Evolutionary conservation across 2,113 vertebrate genomes (phyloP).

Genomic region (Grallaria varia): DNA sequence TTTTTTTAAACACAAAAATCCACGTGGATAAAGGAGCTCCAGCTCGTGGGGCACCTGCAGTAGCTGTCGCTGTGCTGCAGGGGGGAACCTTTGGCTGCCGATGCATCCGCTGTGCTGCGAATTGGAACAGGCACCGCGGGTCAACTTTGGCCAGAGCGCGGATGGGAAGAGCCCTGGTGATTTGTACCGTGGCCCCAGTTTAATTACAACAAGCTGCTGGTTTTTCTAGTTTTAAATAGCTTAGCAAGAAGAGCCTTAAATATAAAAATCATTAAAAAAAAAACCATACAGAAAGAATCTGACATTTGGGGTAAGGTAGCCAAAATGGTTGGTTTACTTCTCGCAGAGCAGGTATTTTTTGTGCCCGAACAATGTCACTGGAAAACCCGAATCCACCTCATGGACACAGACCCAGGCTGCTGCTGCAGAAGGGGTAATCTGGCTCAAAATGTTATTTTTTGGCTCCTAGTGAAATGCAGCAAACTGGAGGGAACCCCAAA

Average conservation of each 20-base stretch:
- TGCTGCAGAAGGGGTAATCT: background rate
- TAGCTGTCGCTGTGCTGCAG: constrained; percentile 47
- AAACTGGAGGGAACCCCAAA: background rate
- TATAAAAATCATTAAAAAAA: background rate
- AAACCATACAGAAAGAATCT: background rate
- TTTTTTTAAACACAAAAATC: background rate
- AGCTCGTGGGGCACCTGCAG: background rate
- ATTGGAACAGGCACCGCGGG: background rate
- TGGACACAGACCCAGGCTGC: background rate
- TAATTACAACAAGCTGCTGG: background rate
- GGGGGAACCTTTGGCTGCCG: constrained; percentile 59
- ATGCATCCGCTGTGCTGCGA: background rate
- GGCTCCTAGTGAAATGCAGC: background rate
- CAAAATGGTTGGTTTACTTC: background rate
- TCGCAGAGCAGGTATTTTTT: background rate
- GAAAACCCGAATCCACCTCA: background rate
- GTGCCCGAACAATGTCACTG: background rate
- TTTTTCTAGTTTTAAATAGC: background rate
- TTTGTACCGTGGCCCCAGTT: background rate
- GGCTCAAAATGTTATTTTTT: background rate
- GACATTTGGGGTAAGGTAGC: background rate
- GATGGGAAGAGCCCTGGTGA: background rate
- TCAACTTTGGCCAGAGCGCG: background rate
- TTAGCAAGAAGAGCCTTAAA: background rate
- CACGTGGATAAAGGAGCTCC: background rate